These are phyloP conservation scores for Hyppa rectilinea DNA, from an alignment of 2,888 invertebrate species.

Conservation along the genomic window DNA sequence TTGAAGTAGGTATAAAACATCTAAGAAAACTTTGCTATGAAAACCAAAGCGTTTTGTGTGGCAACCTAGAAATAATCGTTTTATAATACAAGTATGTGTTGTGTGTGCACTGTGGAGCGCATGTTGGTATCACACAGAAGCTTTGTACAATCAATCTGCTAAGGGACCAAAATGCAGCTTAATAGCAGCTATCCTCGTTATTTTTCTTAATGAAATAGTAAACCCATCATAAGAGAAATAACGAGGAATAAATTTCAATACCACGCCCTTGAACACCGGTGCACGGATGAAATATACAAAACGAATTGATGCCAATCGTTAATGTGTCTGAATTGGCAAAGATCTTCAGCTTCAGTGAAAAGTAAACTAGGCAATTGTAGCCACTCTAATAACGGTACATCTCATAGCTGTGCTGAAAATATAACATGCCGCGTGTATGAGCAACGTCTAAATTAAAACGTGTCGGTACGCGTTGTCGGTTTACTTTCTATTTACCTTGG, in stretches of 20 bases:
- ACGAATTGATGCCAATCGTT: slow-evolving; percentile 62
- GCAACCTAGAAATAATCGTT: slow-evolving; percentile 64
- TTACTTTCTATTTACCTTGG: slow-evolving; percentile 85
- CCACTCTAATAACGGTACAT: slow-evolving; percentile 75
- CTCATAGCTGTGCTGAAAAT: slow-evolving; percentile 78
- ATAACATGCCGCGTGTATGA: slow-evolving; percentile 81
- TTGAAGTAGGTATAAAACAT: slow-evolving; percentile 66
- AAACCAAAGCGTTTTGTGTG: slow-evolving; percentile 71
- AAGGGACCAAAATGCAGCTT: slow-evolving; percentile 55
- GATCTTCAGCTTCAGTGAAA: slow-evolving; percentile 65
- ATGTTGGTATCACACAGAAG: slow-evolving; percentile 66
- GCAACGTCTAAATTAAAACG: slow-evolving; percentile 77
- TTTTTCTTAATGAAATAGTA: slow-evolving; percentile 44
- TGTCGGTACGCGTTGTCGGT: slow-evolving; percentile 69
- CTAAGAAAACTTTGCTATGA: slow-evolving; percentile 67
- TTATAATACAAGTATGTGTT: slow-evolving; percentile 67
- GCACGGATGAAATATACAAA: slow-evolving; percentile 58
- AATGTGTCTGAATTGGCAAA: slow-evolving; percentile 67
- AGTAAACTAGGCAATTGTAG: slow-evolving; percentile 67
- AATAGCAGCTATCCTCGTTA: slow-evolving; percentile 43
- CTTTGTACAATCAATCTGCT: slow-evolving; percentile 68
- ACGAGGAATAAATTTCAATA: slow-evolving; percentile 35
- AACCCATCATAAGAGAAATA: slow-evolving; percentile 42
- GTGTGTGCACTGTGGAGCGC: slow-evolving; percentile 59
- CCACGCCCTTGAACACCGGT: slow-evolving; percentile 45